phyloP scores from a whole-genome alignment of 2,113 vertebrate species.

The Sprattus sprattus region DNA sequence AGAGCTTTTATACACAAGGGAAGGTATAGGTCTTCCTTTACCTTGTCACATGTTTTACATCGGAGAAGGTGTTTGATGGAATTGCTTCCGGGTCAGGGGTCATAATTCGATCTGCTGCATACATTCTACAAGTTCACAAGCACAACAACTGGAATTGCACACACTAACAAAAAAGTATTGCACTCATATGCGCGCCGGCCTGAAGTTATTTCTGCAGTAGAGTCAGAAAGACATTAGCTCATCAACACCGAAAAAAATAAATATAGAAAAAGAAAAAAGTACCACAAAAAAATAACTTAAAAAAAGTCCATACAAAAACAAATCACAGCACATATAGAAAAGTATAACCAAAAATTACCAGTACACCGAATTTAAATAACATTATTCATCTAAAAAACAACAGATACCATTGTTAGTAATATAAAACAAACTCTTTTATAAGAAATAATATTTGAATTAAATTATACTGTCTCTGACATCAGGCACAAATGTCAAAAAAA shows the following conservation, averaged over 20 bases:
- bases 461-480: background rate
- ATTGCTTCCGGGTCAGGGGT: background rate
- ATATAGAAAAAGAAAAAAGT: background rate
- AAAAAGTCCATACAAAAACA: background rate
- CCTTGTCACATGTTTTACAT: background rate
- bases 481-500: slow-evolving; percentile 10
- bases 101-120: background rate
- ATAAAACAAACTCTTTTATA: background rate
- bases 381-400: background rate
- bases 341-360: background rate
- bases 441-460: background rate
- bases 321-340: background rate
- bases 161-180: slow-evolving; percentile 7
- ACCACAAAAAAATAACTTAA: background rate
- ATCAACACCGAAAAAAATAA: background rate
- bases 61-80: background rate
- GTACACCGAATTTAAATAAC: background rate
- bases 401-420: background rate
- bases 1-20: background rate
- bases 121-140: background rate
- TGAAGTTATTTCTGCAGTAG: background rate
- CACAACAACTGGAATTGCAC: background rate
- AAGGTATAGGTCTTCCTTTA: background rate
- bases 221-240: background rate
- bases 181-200: slow-evolving; percentile 8